Evolutionary conservation across 2,113 vertebrate species (phyloP).

Genomic region (Triplophysa rosa): DNA sequence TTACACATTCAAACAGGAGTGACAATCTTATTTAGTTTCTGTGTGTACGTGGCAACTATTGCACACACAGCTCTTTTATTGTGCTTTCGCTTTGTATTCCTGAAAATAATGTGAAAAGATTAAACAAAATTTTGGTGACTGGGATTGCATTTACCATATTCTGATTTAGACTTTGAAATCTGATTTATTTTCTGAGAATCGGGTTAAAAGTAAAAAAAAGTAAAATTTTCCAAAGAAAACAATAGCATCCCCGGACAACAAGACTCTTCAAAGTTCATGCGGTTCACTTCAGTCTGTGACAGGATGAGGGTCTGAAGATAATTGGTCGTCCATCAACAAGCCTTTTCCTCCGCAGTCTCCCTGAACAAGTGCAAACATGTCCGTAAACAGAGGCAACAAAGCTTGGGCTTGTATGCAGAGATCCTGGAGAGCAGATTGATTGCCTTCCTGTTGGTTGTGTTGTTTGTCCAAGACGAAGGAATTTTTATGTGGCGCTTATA

Average conservation of each 20-base stretch:
- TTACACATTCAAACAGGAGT: background rate
- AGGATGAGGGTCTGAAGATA: constrained; percentile 33
- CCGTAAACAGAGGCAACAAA: constrained; percentile 34
- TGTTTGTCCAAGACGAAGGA: constrained; percentile 4
- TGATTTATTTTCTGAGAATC: background rate
- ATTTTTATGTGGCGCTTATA: constrained; percentile 19
- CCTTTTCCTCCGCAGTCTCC: constrained; percentile 18
- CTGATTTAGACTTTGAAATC: background rate
- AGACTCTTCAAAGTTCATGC: constrained; percentile 40
- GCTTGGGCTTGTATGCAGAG: constrained; percentile 17
- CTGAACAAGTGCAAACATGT: constrained; percentile 39
- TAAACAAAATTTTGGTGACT: constrained; percentile 1
- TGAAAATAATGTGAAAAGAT: constrained; percentile 8
- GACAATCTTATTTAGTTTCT: background rate
- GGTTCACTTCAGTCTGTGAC: constrained; percentile 34
- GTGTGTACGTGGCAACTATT: background rate
- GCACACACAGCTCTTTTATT: background rate
- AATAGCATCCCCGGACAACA: constrained; percentile 4
- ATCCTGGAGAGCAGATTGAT: constrained; percentile 26
- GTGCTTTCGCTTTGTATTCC: background rate
- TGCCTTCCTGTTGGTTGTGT: constrained; percentile 7
- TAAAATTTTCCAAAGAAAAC: constrained; percentile 22
- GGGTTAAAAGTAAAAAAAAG: background rate
- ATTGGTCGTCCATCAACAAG: constrained; percentile 38
- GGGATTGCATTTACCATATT: background rate